A percentile compares a stretch with the other conserved stretches of the same genome.
These are phyloP conservation scores for Neolamprologus tretocephalus DNA, from an alignment of 2,113 vertebrate species.

Conservation along the genomic window DNA sequence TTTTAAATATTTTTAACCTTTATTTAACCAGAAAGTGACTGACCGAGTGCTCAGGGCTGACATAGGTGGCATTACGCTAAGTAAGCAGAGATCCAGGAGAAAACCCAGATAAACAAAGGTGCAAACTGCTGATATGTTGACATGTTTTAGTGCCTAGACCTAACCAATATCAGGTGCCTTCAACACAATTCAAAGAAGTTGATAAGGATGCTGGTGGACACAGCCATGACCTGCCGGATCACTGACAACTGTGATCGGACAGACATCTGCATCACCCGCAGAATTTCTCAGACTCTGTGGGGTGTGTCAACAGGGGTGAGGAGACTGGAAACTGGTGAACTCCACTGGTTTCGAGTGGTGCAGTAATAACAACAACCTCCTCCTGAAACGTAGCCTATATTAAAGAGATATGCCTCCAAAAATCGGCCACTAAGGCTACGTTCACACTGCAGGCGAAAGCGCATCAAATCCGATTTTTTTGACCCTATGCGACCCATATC, in stretches of 20 bases:
- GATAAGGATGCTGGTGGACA: neutral
- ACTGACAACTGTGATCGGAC: neutral
- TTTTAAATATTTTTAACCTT: neutral
- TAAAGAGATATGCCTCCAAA: neutral
- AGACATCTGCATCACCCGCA: neutral
- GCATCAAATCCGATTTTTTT: too few relatives aligned
- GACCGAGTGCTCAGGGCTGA: neutral
- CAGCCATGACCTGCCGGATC: neutral
- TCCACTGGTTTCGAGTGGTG: fast-evolving
- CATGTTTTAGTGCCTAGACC: neutral
- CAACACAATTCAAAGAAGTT: neutral
- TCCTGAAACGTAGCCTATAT: neutral
- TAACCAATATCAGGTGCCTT: neutral
- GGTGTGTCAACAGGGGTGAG: neutral
- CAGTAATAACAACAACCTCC: neutral
- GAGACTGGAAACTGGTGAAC: neutral
- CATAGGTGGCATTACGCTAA: neutral
- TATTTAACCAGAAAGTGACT: neutral
- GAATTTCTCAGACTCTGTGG: neutral
- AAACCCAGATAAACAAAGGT: neutral
- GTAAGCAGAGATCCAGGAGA: neutral
- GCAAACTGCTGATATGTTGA: neutral
- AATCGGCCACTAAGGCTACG: neutral
- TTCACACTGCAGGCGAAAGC: too few relatives aligned
- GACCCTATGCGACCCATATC: too few relatives aligned